phyloP scores from a whole-genome alignment of 2,113 vertebrate genomes.

The Eudyptes chrysolophus region DNA sequence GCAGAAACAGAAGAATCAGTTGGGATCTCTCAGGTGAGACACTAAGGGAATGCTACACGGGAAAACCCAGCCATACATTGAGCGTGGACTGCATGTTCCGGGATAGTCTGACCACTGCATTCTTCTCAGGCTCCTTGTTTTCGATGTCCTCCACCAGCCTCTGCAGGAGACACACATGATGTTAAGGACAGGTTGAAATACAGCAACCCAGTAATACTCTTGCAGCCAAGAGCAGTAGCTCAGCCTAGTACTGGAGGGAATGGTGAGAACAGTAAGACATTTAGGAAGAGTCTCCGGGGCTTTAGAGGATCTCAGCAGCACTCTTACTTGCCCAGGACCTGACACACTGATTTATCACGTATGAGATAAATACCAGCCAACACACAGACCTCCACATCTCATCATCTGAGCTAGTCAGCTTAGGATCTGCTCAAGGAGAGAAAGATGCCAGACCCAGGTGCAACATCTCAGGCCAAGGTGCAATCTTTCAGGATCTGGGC shows the following conservation, averaged over 20 bases:
- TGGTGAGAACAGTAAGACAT: neutral
- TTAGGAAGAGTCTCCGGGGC: neutral
- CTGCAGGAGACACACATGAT: constrained; percentile 64
- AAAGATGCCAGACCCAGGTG: neutral
- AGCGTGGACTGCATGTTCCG: constrained; percentile 83
- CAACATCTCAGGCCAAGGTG: neutral
- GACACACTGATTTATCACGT: neutral
- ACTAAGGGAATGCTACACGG: neutral
- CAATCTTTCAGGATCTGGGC: neutral
- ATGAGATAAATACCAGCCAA: neutral
- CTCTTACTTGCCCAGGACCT: neutral
- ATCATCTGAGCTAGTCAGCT: neutral
- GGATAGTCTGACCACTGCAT: constrained; percentile 76
- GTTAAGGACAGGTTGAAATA: neutral
- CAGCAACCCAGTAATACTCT: neutral
- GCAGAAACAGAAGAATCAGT: neutral
- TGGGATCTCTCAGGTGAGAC: neutral
- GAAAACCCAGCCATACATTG: constrained; percentile 72
- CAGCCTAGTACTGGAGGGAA: neutral
- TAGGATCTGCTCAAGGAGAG: neutral
- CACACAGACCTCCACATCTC: neutral
- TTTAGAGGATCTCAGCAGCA: neutral
- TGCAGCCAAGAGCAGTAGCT: neutral
- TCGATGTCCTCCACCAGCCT: constrained; percentile 86
- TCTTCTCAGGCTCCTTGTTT: constrained; percentile 83